Percentiles rank a stretch among this genome's conserved stretches.
Evolutionary conservation across 1,140 invertebrate species (phyloP).

Genomic region (Solenopsis invicta): DNA sequence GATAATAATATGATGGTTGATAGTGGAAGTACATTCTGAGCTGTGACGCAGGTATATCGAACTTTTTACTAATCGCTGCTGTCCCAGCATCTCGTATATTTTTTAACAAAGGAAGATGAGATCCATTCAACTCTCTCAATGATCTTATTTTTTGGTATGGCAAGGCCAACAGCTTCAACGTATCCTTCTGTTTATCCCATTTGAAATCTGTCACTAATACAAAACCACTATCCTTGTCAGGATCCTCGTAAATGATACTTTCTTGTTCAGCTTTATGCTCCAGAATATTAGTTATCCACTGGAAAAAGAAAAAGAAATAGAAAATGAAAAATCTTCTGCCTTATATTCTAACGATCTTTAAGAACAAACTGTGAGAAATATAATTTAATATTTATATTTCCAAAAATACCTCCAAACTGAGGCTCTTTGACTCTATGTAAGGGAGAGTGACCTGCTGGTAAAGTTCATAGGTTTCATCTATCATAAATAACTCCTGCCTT

Average conservation of each 20-base stretch:
- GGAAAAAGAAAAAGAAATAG: constrained; percentile 79
- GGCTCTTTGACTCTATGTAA: constrained; percentile 90
- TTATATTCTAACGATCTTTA: neutral
- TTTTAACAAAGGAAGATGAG: constrained; percentile 94
- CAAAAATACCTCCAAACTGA: constrained; percentile 91
- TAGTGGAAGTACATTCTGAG: constrained; percentile 97
- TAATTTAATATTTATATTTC: neutral
- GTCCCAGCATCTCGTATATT: constrained; percentile 92
- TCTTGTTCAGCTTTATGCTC: constrained; percentile 96
- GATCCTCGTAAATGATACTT: constrained; percentile 94
- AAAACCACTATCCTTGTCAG: constrained; percentile 93
- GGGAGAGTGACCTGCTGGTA: constrained; percentile 94
- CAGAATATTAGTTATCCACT: constrained; percentile 99
- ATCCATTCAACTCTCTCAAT: constrained; percentile 92
- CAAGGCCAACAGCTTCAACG: constrained; percentile 95
- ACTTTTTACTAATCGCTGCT: constrained; percentile 93
- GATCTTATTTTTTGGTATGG: constrained; percentile 92
- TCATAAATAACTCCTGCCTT: constrained; percentile 90
- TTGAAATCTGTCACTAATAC: constrained; percentile 97
- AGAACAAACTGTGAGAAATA: neutral
- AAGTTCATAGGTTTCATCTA: constrained; percentile 94
- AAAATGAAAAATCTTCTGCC: neutral
- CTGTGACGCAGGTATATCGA: constrained; percentile 90
- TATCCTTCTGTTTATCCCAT: constrained; percentile 94
- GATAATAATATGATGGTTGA: constrained; percentile 98